These are phyloP conservation scores for Sycobia sp. DNA, from an alignment of 1,140 invertebrate species.

Conservation along the genomic window DNA sequence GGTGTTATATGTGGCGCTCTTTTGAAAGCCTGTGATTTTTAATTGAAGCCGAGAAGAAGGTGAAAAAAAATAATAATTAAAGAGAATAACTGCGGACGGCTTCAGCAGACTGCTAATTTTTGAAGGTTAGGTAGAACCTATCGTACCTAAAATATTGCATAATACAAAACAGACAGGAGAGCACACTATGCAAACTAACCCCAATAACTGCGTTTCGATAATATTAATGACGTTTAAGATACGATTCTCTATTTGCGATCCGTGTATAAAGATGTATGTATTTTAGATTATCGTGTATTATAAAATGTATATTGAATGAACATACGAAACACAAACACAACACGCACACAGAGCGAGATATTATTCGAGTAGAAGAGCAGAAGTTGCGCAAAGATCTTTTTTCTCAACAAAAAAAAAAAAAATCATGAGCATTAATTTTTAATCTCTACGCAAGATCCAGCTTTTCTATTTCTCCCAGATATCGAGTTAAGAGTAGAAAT, in stretches of 20 bases:
- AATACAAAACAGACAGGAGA: conserved; percentile 13
- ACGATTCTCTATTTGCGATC: conserved; percentile 46
- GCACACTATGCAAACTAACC: conserved; percentile 11
- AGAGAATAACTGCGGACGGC: conserved; percentile 6
- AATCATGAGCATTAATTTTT: conserved; percentile 42
- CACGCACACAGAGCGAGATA: conserved; percentile 23
- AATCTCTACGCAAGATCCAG: neutral
- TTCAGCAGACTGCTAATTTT: conserved; percentile 16
- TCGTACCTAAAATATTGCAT: conserved; percentile 27
- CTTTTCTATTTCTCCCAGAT: neutral
- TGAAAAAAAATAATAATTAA: too few relatives aligned
- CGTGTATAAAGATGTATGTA: conserved; percentile 57
- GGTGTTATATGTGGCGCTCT: conserved; percentile 2
- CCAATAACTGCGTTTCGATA: conserved; percentile 45
- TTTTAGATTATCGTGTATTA: conserved; percentile 59
- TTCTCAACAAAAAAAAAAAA: too few relatives aligned
- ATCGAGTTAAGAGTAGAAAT: neutral
- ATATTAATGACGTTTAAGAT: conserved; percentile 46
- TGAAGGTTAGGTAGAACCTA: conserved; percentile 24
- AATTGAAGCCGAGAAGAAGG: conserved; percentile 3
- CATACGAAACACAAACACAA: conserved; percentile 37
- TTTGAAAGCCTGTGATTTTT: conserved; percentile 23
- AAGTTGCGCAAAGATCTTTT: conserved; percentile 41
- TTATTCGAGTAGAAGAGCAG: neutral
- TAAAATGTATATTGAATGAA: conserved; percentile 37